phyloP scores from a whole-genome alignment of 2,113 vertebrate species.

The Plestiodon gilberti region DNA sequence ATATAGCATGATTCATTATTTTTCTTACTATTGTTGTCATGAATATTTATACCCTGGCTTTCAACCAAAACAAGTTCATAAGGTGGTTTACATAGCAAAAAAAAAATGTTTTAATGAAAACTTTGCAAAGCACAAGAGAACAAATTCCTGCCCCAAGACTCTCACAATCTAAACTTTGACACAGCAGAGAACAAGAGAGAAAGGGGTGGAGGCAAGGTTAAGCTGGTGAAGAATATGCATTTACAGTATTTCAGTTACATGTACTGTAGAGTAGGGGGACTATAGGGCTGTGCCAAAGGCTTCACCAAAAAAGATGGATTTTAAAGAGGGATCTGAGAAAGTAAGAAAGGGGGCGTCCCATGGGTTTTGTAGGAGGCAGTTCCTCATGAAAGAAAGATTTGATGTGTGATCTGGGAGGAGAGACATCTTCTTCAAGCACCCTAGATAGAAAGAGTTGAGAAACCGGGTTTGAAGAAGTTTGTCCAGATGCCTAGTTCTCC shows the following conservation, averaged over 20 bases:
- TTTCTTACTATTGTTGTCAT: too few relatives aligned
- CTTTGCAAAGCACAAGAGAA: not conserved
- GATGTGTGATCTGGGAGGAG: accelerated
- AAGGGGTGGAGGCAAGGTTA: not conserved
- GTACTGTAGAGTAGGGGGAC: too few relatives aligned
- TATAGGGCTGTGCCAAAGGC: not conserved
- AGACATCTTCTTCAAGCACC: not conserved
- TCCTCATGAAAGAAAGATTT: not conserved
- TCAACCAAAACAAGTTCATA: too few relatives aligned
- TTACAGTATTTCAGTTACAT: not conserved
- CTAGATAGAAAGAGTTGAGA: not conserved
- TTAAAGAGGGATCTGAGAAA: not conserved
- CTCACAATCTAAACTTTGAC: not conserved
- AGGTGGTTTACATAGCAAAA: too few relatives aligned
- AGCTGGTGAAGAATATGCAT: too few relatives aligned
- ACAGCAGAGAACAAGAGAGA: not conserved
- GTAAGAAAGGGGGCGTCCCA: not conserved
- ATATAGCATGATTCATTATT: not conserved
- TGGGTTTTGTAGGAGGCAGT: not conserved
- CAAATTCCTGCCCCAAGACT: not conserved
- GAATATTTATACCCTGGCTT: too few relatives aligned
- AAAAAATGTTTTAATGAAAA: too few relatives aligned
- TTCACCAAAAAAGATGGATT: not conserved
- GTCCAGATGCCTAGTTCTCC: conserved; percentile 26
- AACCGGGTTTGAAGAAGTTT: not conserved